Conservation (phyloP, 1,140 invertebrate species). For the Procambarus virginalis region DNA sequence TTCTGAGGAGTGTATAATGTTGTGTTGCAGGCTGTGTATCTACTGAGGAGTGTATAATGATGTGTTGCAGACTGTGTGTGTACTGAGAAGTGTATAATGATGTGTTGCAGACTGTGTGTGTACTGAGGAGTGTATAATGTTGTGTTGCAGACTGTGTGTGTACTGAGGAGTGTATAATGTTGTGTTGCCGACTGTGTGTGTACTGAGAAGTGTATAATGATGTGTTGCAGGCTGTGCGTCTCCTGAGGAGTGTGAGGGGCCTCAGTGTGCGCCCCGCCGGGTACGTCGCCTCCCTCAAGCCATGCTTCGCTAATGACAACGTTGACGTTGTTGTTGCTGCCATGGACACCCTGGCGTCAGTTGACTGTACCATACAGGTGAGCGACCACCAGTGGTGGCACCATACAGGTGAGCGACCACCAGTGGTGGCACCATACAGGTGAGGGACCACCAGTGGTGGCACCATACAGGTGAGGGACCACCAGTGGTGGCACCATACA, state of each 20-base stretch:
- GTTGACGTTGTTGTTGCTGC: conserved; percentile 63
- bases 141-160: too few relatives aligned
- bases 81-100: too few relatives aligned
- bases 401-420: too few relatives aligned
- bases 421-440: too few relatives aligned
- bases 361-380: conserved; percentile 61
- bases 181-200: neutral
- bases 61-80: too few relatives aligned
- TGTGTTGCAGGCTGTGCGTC: conserved; percentile 57
- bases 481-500: too few relatives aligned
- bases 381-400: neutral
- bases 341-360: conserved; percentile 61
- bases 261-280: conserved; percentile 47
- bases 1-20: conserved; percentile 29
- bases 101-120: too few relatives aligned
- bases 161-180: neutral
- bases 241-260: conserved; percentile 49
- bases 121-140: too few relatives aligned
- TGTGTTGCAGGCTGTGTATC: too few relatives aligned
- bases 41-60: too few relatives aligned
- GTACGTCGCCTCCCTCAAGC: conserved; percentile 62
- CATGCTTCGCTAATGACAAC: conserved; percentile 64
- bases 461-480: too few relatives aligned
- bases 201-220: neutral
- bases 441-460: too few relatives aligned